A percentile compares a stretch with the other conserved stretches of the same genome.
Conservation (phyloP, 2,888 invertebrate genomes). For the Macrosoma leucophasiata region DNA sequence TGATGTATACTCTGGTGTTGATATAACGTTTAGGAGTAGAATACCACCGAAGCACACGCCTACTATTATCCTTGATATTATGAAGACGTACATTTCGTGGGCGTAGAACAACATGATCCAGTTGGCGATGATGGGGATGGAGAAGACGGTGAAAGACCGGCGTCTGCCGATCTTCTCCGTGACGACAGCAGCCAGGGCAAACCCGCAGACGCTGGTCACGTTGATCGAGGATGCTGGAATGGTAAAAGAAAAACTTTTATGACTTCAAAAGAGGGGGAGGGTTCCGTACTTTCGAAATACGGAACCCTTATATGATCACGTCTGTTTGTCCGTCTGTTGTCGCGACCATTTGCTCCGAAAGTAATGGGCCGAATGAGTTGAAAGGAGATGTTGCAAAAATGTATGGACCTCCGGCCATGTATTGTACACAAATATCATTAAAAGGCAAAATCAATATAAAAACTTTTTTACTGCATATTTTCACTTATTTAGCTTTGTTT, state of each 20-base stretch:
- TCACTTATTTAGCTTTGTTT: no score
- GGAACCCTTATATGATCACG: background rate
- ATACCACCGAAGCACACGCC: slow-evolving; percentile 25
- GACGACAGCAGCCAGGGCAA: slow-evolving; percentile 14
- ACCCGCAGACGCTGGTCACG: slow-evolving; percentile 14
- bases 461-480: no score
- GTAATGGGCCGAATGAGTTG: no score
- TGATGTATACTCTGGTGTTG: slow-evolving; percentile 16
- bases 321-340: background rate
- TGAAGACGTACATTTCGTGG: slow-evolving; percentile 10
- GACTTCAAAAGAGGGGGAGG: background rate
- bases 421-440: background rate
- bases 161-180: slow-evolving; percentile 20
- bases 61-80: slow-evolving; percentile 18
- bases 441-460: no score
- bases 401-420: background rate
- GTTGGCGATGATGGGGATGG: slow-evolving; percentile 14
- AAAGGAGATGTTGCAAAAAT: no score
- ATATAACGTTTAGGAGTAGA: slow-evolving; percentile 12
- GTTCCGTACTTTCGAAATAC: background rate
- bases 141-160: slow-evolving; percentile 12
- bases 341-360: no score
- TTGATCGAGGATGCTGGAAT: slow-evolving; percentile 20
- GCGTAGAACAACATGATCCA: slow-evolving; percentile 23
- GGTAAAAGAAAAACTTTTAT: slow-evolving; percentile 7